phyloP scores from a whole-genome alignment of 2,113 vertebrate genomes.

The Hydrochoerus hydrochaeris region DNA sequence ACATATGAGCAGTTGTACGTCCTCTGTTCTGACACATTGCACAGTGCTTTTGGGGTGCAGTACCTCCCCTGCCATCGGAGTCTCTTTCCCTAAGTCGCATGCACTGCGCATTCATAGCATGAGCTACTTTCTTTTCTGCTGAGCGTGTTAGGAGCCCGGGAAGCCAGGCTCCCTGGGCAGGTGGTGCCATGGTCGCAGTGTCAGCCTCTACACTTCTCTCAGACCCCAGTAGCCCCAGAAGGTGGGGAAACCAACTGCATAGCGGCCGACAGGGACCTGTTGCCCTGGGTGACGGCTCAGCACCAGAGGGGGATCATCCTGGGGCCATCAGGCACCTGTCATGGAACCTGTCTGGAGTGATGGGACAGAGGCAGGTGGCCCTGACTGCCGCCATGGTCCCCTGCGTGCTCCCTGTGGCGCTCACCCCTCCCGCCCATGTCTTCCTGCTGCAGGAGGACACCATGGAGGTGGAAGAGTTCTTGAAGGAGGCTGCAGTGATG shows the following conservation, averaged over 20 bases:
- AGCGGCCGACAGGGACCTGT: neutral
- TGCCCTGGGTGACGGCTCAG: neutral
- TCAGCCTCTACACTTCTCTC: neutral
- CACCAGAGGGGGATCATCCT: neutral
- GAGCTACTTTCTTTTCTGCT: neutral
- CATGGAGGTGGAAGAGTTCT: slow-evolving; percentile 99
- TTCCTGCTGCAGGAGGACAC: slow-evolving; percentile 94
- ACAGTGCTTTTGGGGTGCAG: fast-evolving
- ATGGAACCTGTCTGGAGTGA: neutral
- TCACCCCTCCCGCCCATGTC: neutral
- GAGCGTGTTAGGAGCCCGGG: neutral
- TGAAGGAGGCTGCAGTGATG: slow-evolving; percentile 98
- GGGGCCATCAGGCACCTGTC: fast-evolving
- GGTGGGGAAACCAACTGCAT: neutral
- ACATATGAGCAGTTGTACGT: fast-evolving
- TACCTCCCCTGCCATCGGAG: neutral
- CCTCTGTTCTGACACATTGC: neutral
- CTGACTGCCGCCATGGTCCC: neutral
- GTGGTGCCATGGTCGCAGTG: too few species aligned
- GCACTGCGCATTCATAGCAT: neutral
- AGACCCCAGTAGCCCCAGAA: neutral
- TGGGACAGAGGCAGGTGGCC: neutral
- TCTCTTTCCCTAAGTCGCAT: neutral
- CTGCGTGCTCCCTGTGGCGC: slow-evolving; percentile 31
- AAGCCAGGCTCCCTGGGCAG: neutral